These are phyloP conservation scores for Neelides folsomi DNA, from an alignment of 2,888 invertebrate species.

Conservation along the genomic window DNA sequence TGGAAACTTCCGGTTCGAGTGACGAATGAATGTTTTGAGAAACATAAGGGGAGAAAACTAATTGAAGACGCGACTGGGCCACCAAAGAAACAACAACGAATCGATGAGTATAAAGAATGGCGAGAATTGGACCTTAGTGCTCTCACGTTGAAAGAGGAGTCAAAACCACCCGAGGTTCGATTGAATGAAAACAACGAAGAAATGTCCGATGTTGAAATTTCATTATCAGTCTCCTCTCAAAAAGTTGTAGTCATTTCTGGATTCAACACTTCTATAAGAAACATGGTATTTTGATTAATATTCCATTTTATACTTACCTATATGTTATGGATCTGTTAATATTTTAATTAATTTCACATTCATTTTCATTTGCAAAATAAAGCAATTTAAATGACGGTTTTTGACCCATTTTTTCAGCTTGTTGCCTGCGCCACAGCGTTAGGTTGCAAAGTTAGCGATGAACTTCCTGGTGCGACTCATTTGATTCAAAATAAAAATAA, in stretches of 20 bases:
- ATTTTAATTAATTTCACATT: too few species aligned
- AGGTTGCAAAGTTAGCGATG: constrained; percentile 20
- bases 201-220: neutral
- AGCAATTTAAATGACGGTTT: too few species aligned
- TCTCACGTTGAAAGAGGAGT: too few species aligned
- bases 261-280: too few species aligned
- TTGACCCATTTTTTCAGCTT: constrained; percentile 3
- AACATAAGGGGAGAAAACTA: constrained; percentile 54
- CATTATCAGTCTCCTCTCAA: too few species aligned
- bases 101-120: too few species aligned
- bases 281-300: too few species aligned
- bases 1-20: constrained; percentile 90
- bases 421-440: constrained; percentile 10
- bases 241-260: too few species aligned
- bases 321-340: too few species aligned
- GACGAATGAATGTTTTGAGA: constrained; percentile 71
- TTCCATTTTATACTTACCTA: too few species aligned
- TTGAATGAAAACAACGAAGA: constrained; percentile 3
- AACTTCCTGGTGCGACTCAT: constrained; percentile 21
- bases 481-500: constrained; percentile 17
- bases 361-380: too few species aligned
- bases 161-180: neutral
- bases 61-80: constrained; percentile 36
- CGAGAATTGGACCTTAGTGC: too few species aligned
- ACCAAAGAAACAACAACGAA: neutral